Evolutionary conservation across 2,113 vertebrate species (phyloP), one percentile per base, ranked within the genome.

Genomic region (Corythoichthys haematopterus): DNA sequence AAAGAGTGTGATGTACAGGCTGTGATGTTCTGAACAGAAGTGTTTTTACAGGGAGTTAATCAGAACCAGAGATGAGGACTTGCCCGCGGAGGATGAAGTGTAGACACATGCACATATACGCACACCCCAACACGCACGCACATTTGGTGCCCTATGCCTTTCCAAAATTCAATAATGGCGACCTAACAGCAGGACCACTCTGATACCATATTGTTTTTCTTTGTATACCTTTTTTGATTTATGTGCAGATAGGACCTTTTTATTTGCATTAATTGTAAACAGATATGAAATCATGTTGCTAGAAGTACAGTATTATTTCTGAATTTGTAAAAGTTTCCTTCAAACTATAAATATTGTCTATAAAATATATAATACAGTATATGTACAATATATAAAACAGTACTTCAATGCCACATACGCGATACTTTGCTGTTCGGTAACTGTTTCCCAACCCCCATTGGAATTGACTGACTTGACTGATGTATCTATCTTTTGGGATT

Each of bases 31-130:
- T 72, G 73, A 80, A 77, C 72, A 78, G 78, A 88, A 82, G 85
- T 87, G 85, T 84, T 88, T 87, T 87, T 80, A 77, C 80, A 78
- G 76, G 76, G 83, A 84, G 77, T 79, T 88, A 88, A 88, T 87
- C 84, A 86, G 76, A 87, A 84, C 70, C 87, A 88, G 84, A 86
- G 79, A 71, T 70, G 66, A 75, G 66, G 77, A 57, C 71, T 65
- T 81, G 69, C 76, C 73, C 71, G 71, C 40, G 36, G 67, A 80
- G 74, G 69, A 72, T 68, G 69, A 76, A 70, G 70, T 12, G 8
- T 28, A 35, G 36, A 14, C 36, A 16, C 71, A 16, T 47, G 36
- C 64, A 35, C 40, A 63, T 56, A 61, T 45, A 75, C 65, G 65
- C 69, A 62, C 64, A 38, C 65, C 64, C 60, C 51, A 61, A 40